These are phyloP conservation scores for Nomada lathburiana DNA, from an alignment of 2,888 invertebrate species.

Conservation along the genomic window DNA sequence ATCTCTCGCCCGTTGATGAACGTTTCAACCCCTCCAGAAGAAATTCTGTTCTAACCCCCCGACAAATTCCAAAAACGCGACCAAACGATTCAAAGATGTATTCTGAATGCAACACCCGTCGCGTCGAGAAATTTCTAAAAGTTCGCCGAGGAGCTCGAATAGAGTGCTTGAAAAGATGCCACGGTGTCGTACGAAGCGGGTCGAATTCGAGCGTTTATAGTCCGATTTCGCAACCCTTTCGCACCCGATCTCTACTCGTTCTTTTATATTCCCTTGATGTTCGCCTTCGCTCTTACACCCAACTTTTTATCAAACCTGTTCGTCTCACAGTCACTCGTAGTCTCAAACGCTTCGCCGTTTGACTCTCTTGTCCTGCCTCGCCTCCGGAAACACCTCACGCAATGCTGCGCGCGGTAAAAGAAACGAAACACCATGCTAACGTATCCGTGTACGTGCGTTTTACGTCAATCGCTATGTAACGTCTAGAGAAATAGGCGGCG, in stretches of 20 bases:
- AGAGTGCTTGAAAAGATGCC: not conserved
- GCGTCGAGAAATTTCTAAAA: not conserved
- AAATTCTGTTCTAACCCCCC: not conserved
- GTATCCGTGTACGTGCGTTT: not conserved
- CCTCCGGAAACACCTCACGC: constrained; percentile 57
- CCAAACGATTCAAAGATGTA: not conserved
- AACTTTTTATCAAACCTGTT: constrained; percentile 2
- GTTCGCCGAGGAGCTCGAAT: not conserved
- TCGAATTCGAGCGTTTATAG: not conserved
- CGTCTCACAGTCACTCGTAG: constrained; percentile 21
- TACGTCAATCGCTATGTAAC: constrained; percentile 38
- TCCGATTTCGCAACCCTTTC: constrained; percentile 10
- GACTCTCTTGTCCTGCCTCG: constrained; percentile 62
- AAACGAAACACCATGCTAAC: constrained; percentile 18
- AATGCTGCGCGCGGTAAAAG: constrained; percentile 40
- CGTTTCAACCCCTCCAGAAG: not conserved
- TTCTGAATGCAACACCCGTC: not conserved
- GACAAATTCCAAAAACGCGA: constrained; percentile 6
- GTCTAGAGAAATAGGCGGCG: constrained; percentile 67
- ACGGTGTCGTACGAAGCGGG: constrained; percentile 13
- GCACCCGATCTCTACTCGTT: constrained; percentile 43
- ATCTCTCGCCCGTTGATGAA: constrained; percentile 11
- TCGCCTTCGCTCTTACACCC: constrained; percentile 48
- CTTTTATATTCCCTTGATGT: not conserved
- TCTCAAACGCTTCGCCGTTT: constrained; percentile 19